Percentiles rank a stretch among this genome's conserved stretches.
Evolutionary conservation across 2,113 vertebrate genomes (phyloP).

Genomic region (Lophotis ruficrista): DNA sequence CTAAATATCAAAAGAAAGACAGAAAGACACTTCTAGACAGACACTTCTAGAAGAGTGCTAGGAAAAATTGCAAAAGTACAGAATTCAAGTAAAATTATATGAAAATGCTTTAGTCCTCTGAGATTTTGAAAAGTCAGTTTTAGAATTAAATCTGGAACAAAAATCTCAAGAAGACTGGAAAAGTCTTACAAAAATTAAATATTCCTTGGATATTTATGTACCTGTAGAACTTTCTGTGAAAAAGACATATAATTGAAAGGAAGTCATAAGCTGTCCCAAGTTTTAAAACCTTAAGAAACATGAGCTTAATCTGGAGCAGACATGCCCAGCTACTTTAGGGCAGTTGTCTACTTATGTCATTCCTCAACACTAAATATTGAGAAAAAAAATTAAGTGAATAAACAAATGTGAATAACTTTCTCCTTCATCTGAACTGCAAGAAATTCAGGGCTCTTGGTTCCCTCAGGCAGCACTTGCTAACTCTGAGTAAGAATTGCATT

Average conservation of each 20-base stretch:
- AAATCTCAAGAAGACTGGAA: background rate
- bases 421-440: background rate
- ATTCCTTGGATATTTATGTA: background rate
- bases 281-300: background rate
- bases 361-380: background rate
- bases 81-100: background rate
- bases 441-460: background rate
- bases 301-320: background rate
- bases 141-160: background rate
- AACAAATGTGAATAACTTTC: background rate
- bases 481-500: background rate
- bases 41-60: background rate
- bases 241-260: background rate
- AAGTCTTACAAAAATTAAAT: background rate
- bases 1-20: background rate
- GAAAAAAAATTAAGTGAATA: background rate
- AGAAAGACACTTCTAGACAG: background rate
- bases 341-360: background rate
- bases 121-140: background rate
- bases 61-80: background rate
- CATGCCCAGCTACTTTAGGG: background rate
- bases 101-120: background rate
- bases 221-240: background rate
- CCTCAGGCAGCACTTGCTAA: background rate
- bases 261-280: background rate